A percentile compares a stretch with the other conserved stretches of the same genome.
phyloP scores from a whole-genome alignment of 2,113 vertebrate genomes.

The Empidonax traillii region DNA sequence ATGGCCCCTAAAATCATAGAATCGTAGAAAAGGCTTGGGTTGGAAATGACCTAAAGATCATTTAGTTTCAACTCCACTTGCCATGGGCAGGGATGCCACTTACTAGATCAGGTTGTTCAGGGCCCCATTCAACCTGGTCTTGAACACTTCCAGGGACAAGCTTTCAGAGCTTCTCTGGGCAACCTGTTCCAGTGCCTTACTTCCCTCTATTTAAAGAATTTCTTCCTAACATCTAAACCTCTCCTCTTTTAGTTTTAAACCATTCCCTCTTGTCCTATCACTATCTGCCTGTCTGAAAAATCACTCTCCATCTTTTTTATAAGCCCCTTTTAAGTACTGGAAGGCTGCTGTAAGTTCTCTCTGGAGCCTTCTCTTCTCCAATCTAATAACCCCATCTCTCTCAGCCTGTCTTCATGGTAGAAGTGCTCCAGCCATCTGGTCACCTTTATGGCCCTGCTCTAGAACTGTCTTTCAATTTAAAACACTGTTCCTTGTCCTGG shows the following conservation, averaged over 20 bases:
- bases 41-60: neutral
- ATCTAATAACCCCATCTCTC: neutral
- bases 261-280: neutral
- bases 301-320: neutral
- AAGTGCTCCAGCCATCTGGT: neutral
- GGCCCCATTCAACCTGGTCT: neutral
- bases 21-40: neutral
- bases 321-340: neutral
- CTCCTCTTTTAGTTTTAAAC: neutral
- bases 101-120: neutral
- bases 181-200: neutral
- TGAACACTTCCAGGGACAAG: neutral
- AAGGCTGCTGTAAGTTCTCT: neutral
- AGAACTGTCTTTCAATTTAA: neutral
- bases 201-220: neutral
- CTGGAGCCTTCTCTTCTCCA: neutral
- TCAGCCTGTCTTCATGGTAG: neutral
- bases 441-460: neutral
- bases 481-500: neutral
- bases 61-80: rapidly evolving
- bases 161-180: neutral
- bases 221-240: neutral
- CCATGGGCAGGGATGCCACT: neutral
- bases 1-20: neutral
- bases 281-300: neutral